A percentile compares a stretch with the other conserved stretches of the same genome.
Evolutionary conservation across 2,113 vertebrate genomes (phyloP).

Genomic region (Spilogale gracilis): DNA sequence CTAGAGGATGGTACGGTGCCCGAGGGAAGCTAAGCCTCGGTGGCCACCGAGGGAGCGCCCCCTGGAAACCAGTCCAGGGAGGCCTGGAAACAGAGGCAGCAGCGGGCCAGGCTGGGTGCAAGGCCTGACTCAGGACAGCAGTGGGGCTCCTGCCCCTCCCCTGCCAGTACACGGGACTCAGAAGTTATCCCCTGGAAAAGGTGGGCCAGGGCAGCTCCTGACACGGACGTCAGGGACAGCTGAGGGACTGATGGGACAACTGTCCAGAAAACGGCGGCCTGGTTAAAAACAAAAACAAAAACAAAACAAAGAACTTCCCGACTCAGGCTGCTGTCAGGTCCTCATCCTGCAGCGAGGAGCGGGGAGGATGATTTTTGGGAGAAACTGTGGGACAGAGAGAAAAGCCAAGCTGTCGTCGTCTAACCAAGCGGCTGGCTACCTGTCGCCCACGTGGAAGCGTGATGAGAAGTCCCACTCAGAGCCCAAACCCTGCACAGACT

Average conservation of each 20-base stretch:
- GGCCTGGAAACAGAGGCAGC: neutral
- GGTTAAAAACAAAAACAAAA: too few relatives aligned
- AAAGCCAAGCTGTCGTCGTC: neutral
- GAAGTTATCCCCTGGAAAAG: neutral
- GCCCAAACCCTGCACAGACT: neutral
- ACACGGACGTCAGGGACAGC: neutral
- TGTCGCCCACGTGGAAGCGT: rapidly evolving
- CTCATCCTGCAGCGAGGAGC: neutral
- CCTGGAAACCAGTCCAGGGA: neutral
- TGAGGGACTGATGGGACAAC: rapidly evolving
- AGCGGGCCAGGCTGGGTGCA: neutral
- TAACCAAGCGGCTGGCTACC: neutral
- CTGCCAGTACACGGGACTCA: neutral
- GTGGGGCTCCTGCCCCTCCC: neutral
- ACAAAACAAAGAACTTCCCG: neutral
- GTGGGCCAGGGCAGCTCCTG: too few relatives aligned
- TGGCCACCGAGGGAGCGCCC: neutral
- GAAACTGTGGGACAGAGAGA: neutral
- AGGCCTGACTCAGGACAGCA: neutral
- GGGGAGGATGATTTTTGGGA: neutral
- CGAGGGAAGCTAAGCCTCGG: neutral
- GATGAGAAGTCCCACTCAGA: neutral
- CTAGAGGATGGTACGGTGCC: rapidly evolving
- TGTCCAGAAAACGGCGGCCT: neutral
- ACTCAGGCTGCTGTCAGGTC: neutral